A percentile compares a stretch with the other conserved stretches of the same genome.
Conservation (phyloP, 2,888 invertebrate genomes). For the Taenaris catops region DNA sequence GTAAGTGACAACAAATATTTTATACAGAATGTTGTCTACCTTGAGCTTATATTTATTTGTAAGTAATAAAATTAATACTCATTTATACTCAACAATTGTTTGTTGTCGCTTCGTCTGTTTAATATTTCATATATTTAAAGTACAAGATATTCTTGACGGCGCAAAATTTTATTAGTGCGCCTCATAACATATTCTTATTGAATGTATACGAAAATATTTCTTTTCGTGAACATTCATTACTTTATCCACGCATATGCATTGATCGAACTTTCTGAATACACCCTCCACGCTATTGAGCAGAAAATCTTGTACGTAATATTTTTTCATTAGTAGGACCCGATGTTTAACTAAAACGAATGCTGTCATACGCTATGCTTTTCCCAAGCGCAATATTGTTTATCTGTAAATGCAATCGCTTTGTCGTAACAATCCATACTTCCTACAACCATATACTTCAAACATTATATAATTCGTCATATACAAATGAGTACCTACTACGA, state of each 20-base stretch:
- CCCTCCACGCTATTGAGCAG: constrained; percentile 23
- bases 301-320: constrained; percentile 28
- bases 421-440: constrained; percentile 5
- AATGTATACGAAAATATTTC: constrained; percentile 20
- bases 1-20: constrained; percentile 15
- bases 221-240: constrained; percentile 28
- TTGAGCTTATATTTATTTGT: no score
- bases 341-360: constrained; percentile 20
- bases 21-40: no score
- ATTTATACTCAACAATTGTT: no score
- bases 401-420: constrained; percentile 12
- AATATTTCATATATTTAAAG: constrained; percentile 7
- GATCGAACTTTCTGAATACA: constrained; percentile 23
- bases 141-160: constrained; percentile 22
- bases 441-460: constrained; percentile 1
- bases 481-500: constrained; percentile 17
- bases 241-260: constrained; percentile 23
- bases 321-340: constrained; percentile 22
- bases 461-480: constrained; percentile 1
- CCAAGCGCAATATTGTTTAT: constrained; percentile 10
- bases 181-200: no score
- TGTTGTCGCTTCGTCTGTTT: constrained; percentile 17
- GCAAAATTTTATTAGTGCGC: no score
- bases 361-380: constrained; percentile 26
- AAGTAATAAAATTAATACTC: no score